Base-by-base conservation (phyloP, 2,113 vertebrate species). In the Burhinus oedicnemus region DNA sequence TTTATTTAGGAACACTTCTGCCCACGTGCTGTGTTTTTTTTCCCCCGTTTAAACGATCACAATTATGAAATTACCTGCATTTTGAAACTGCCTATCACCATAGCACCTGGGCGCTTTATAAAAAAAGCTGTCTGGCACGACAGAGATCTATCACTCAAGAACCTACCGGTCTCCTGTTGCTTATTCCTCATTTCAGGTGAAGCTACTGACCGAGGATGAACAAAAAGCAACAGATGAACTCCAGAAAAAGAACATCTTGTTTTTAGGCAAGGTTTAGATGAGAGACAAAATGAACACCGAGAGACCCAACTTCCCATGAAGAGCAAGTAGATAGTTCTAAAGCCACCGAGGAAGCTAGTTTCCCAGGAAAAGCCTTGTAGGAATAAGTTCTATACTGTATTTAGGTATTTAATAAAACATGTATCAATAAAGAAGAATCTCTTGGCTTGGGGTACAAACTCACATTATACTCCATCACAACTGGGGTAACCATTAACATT, bases 1-100 rank as follows among this genome's bases (percentile, higher is more conserved):
- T 96, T 97, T 93, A 95, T 90, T 97, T 64, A 94, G 68, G 88
- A 97, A 95, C 70, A 87, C 54, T 84, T 97, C 76, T 85, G 84
- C 85, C 93, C 92, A 44, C 3, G 45, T 84, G 61, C 83, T 90
- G 52, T 36, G 38, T 38, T 12, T 27, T 40, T 44, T 68, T 65
- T 47, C 18, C 8, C 69, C 26, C 7, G 4, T 64, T 91, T 75
- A 68, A 60, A 38, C 42, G 26, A 74, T 80, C 74, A 58, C 15
- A 1, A 22, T 88, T 65, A 91, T 30, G 79, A 62, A 95, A 74
- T 57, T 79, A 92, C 27, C 64, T 23, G 25, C 47, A 89, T 84
- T 90, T 60, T 52, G 36, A 12, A 62, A 81, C 78, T 89, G 89
- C 75, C 76, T 52, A 40, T 29, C 75, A 75, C 64, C 15, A 1